phyloP scores from a whole-genome alignment of 2,797 vertebrate genomes.

The Sebastes hubbsi region DNA sequence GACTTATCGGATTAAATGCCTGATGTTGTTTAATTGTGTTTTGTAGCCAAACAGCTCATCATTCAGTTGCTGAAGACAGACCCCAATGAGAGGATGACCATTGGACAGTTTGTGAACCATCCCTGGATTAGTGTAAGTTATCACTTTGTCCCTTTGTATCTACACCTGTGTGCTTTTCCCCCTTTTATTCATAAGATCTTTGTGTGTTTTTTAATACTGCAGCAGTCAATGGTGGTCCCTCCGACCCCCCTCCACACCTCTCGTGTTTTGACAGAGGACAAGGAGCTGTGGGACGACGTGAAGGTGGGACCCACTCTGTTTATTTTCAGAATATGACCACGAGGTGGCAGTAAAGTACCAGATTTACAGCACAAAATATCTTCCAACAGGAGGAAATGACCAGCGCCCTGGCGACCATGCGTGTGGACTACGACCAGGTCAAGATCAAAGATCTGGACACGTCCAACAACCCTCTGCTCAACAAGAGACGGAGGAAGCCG shows the following conservation, averaged over 20 bases:
- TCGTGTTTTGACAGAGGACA: slow-evolving; percentile 93
- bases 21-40: not conserved
- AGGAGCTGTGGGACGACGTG: slow-evolving; percentile 96
- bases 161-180: not conserved
- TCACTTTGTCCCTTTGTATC: not conserved
- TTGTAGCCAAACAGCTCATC: slow-evolving; percentile 92
- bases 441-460: slow-evolving; percentile 98
- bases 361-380: not conserved
- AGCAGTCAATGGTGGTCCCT: slow-evolving; percentile 95
- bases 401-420: slow-evolving; percentile 95
- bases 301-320: slow-evolving; percentile 84
- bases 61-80: slow-evolving; percentile 93
- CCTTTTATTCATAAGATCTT: slow-evolving; percentile 4
- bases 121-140: slow-evolving; percentile 95
- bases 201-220: slow-evolving; percentile 29
- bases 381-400: slow-evolving; percentile 94
- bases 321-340: slow-evolving; percentile 26
- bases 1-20: not conserved
- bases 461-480: slow-evolving; percentile 94
- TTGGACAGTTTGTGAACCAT: slow-evolving; percentile 94
- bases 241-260: slow-evolving; percentile 95
- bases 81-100: slow-evolving; percentile 94
- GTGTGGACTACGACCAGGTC: slow-evolving; percentile 98
- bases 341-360: slow-evolving; percentile 39
- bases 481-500: slow-evolving; percentile 94